These are phyloP conservation scores for Epistrophe grossulariae DNA, from an alignment of 2,888 invertebrate species.

Conservation along the genomic window DNA sequence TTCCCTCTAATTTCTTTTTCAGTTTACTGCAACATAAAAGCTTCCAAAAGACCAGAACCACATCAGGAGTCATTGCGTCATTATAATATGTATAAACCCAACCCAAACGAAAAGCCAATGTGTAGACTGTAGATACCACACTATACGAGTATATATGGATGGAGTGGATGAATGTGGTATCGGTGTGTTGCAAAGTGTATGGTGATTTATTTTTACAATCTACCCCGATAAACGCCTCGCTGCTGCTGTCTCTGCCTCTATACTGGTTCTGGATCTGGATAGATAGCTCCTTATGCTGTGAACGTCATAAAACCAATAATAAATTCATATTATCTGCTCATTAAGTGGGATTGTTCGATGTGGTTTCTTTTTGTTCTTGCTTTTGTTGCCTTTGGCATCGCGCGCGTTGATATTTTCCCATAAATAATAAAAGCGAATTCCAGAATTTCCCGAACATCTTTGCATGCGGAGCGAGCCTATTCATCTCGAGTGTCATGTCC, in stretches of 20 bases:
- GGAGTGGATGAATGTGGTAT: not conserved
- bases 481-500: slow-evolving; percentile 68
- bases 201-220: slow-evolving; percentile 68
- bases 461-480: slow-evolving; percentile 67
- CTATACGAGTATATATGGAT: not conserved
- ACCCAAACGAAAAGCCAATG: slow-evolving; percentile 4
- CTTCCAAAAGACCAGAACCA: slow-evolving; percentile 9
- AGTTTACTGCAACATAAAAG: slow-evolving; percentile 69
- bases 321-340: slow-evolving; percentile 76
- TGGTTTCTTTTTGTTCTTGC: slow-evolving; percentile 3
- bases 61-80: slow-evolving; percentile 17
- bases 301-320: slow-evolving; percentile 74
- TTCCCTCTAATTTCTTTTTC: slow-evolving; percentile 67
- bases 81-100: not conserved
- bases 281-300: slow-evolving; percentile 67
- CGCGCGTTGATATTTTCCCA: slow-evolving; percentile 63
- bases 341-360: slow-evolving; percentile 68
- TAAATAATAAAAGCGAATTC: slow-evolving; percentile 72
- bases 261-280: slow-evolving; percentile 24
- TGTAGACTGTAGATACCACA: too few relatives aligned
- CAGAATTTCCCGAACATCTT: slow-evolving; percentile 60
- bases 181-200: slow-evolving; percentile 23
- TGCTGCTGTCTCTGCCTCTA: not conserved
- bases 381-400: not conserved
- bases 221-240: slow-evolving; percentile 47